Evolutionary conservation across 2,113 vertebrate genomes (phyloP).

Genomic region (Xenus cinereus): DNA sequence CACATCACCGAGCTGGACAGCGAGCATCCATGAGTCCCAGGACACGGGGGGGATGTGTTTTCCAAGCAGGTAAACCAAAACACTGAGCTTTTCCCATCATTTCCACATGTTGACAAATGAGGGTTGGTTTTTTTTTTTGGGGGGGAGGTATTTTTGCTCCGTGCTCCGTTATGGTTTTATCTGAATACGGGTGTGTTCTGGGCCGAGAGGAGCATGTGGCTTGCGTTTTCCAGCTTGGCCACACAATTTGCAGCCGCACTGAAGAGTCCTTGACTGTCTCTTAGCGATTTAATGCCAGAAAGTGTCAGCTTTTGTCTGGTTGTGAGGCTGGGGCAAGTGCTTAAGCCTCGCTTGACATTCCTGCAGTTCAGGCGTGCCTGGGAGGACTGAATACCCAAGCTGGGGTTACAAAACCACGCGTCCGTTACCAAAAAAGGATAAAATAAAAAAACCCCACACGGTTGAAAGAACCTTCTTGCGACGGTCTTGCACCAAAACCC

Average conservation of each 20-base stretch:
- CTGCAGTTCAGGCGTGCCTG: neutral
- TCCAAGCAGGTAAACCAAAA: neutral
- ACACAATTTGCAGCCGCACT: slow-evolving; percentile 77
- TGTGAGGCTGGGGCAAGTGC: slow-evolving; percentile 59
- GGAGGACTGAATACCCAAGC: neutral
- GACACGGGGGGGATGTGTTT: neutral
- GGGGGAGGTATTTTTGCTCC: neutral
- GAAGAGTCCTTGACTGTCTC: slow-evolving; percentile 72
- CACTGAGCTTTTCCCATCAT: slow-evolving; percentile 31
- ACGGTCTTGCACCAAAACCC: neutral
- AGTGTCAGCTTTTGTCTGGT: slow-evolving; percentile 75
- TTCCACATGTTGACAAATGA: neutral
- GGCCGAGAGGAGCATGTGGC: slow-evolving; percentile 78
- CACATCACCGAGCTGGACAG: neutral
- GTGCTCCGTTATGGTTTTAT: slow-evolving; percentile 68
- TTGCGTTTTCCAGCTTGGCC: slow-evolving; percentile 76
- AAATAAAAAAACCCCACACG: accelerated
- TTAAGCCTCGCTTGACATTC: neutral
- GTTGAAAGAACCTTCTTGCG: accelerated
- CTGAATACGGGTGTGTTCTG: slow-evolving; percentile 71
- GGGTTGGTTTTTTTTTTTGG: neutral
- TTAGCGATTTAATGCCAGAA: slow-evolving; percentile 63
- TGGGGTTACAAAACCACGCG: neutral
- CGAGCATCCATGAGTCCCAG: slow-evolving; percentile 46
- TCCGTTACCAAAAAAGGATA: too few species aligned